Percentiles rank a stretch among this genome's conserved stretches.
Conservation (phyloP, 2,113 vertebrate genomes). For the Cryptotis parvus region DNA sequence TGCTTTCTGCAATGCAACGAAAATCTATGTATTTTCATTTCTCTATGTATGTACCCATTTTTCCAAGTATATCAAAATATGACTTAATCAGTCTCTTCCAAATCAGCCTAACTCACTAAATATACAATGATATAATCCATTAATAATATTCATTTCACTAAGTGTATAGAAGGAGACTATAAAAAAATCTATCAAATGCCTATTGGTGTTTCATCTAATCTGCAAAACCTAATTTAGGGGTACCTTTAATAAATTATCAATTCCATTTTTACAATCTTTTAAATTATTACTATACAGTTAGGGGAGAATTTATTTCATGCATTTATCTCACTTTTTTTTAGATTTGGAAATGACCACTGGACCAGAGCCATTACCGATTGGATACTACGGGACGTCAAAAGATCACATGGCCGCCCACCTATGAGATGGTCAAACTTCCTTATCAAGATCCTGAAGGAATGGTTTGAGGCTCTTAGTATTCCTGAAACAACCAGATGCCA, state of each 20-base stretch:
- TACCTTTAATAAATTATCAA: too few species aligned
- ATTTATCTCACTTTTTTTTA: too few species aligned
- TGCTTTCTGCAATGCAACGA: neutral
- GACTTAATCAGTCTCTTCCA: neutral
- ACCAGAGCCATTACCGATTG: too few species aligned
- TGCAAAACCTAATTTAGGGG: neutral
- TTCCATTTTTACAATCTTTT: neutral
- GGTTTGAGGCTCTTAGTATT: too few species aligned
- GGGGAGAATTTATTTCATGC: neutral
- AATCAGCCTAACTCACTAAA: neutral
- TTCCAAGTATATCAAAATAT: neutral
- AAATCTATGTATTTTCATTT: conserved; percentile 20
- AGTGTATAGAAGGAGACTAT: neutral
- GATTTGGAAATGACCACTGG: too few species aligned
- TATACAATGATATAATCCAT: neutral
- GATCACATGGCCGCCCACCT: too few species aligned
- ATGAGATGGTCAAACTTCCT: too few species aligned
- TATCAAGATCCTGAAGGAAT: too few species aligned
- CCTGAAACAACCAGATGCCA: too few species aligned
- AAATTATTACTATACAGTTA: conserved; percentile 8
- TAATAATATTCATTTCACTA: neutral
- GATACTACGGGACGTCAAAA: too few species aligned
- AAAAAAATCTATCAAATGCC: neutral
- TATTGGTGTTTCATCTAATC: neutral
- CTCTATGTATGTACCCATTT: neutral